phyloP scores from a whole-genome alignment of 2,113 vertebrate species.

The Misgurnus anguillicaudatus region DNA sequence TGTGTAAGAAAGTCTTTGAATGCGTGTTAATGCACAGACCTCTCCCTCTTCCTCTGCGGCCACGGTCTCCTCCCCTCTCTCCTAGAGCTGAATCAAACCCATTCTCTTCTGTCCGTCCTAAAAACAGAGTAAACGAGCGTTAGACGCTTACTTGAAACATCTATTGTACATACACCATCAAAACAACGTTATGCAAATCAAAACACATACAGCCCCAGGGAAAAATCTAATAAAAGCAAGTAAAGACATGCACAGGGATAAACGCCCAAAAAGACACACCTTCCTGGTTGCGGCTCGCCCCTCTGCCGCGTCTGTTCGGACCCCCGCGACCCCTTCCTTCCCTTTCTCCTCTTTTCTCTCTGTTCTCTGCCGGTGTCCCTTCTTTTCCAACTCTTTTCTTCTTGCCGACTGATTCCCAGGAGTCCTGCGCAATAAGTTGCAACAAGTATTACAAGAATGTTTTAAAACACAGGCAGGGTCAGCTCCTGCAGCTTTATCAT shows the following conservation, averaged over 20 bases:
- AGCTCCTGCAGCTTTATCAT: neutral
- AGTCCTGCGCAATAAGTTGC: slow-evolving; percentile 76
- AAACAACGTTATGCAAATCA: neutral
- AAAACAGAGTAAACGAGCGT: neutral
- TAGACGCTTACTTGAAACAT: neutral
- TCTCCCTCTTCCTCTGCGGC: slow-evolving; percentile 84
- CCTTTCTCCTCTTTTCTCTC: slow-evolving; percentile 89
- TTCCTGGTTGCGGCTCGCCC: slow-evolving; percentile 82
- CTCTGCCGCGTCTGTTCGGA: slow-evolving; percentile 84
- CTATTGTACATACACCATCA: neutral
- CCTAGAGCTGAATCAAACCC: slow-evolving; percentile 85
- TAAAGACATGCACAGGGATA: neutral
- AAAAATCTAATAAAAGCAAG: neutral
- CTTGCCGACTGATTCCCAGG: slow-evolving; percentile 97
- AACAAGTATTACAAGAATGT: neutral
- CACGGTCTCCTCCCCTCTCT: slow-evolving; percentile 84
- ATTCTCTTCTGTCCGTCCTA: slow-evolving; percentile 90
- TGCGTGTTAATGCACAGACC: slow-evolving; percentile 68
- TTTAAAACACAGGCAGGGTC: neutral
- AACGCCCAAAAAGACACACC: slow-evolving; percentile 65
- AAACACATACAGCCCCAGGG: neutral
- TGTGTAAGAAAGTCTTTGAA: neutral
- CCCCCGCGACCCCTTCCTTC: slow-evolving; percentile 83
- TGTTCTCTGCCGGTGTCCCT: slow-evolving; percentile 80
- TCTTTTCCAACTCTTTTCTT: slow-evolving; percentile 92